A percentile compares a stretch with the other conserved stretches of the same genome.
These are phyloP conservation scores for Hemibagrus wyckioides DNA, from an alignment of 2,113 vertebrate species.

Conservation along the genomic window DNA sequence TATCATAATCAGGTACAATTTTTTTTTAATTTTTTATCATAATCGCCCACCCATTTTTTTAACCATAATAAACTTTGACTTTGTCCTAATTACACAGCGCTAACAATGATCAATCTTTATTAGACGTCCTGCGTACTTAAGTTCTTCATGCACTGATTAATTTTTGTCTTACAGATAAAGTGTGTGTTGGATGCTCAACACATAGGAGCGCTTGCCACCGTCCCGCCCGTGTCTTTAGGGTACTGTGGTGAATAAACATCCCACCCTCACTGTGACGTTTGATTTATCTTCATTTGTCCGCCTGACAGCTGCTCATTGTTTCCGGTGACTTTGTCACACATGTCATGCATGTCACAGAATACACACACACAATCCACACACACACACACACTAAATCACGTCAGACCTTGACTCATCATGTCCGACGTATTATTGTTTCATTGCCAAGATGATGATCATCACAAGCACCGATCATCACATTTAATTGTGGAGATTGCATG, in stretches of 20 bases:
- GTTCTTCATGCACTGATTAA: slow-evolving; percentile 44
- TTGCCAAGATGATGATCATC: slow-evolving; percentile 33
- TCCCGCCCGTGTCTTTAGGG: slow-evolving; percentile 37
- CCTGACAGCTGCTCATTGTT: slow-evolving; percentile 54
- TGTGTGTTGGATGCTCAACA: slow-evolving; percentile 21
- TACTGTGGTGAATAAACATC: slow-evolving; percentile 46
- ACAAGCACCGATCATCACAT: slow-evolving; percentile 27
- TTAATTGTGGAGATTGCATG: slow-evolving; percentile 9
- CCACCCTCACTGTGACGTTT: slow-evolving; percentile 40
- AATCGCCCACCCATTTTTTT: not conserved
- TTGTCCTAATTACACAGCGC: slow-evolving; percentile 25
- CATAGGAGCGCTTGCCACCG: slow-evolving; percentile 6
- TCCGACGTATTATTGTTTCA: slow-evolving; percentile 28
- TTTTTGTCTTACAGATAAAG: slow-evolving; percentile 39
- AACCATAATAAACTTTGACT: slow-evolving; percentile 12
- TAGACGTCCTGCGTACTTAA: slow-evolving; percentile 10
- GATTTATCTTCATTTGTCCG: slow-evolving; percentile 58
- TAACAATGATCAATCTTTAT: slow-evolving; percentile 37
- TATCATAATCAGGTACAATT: not conserved
- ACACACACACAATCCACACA: not conserved
- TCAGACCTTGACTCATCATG: slow-evolving; percentile 23
- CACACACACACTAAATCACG: not conserved
- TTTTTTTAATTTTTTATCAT: no score
- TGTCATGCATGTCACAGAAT: slow-evolving; percentile 51
- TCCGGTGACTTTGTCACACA: slow-evolving; percentile 42